phyloP scores from a whole-genome alignment of 2,888 invertebrate species.

The Euplexia lucipara region DNA sequence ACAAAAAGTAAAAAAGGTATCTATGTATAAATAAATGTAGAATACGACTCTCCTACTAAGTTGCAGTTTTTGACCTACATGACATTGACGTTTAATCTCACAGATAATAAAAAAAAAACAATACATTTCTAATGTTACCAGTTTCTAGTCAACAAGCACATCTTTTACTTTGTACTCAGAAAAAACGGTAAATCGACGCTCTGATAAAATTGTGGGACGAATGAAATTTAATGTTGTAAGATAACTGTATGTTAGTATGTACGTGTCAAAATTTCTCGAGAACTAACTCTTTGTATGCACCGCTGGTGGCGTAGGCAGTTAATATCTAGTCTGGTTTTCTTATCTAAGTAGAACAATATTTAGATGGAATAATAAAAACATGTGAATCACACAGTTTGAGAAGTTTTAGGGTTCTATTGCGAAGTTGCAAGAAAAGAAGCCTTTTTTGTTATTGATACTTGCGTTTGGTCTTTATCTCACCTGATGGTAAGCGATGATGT shows the following conservation, averaged over 20 bases:
- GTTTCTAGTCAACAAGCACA: slow-evolving; percentile 37
- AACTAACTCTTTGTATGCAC: slow-evolving; percentile 64
- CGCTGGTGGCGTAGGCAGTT: slow-evolving; percentile 43
- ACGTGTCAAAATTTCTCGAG: slow-evolving; percentile 65
- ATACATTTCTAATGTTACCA: slow-evolving; percentile 27
- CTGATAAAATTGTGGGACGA: slow-evolving; percentile 48
- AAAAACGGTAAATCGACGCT: slow-evolving; percentile 34
- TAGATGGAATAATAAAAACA: slow-evolving; percentile 53
- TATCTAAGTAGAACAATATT: slow-evolving; percentile 59
- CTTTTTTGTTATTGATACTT: too few relatives aligned
- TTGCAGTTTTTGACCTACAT: background rate
- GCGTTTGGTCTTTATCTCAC: too few relatives aligned
- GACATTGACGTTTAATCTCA: slow-evolving; percentile 10
- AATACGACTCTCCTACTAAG: too few relatives aligned
- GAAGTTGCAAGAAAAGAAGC: too few relatives aligned
- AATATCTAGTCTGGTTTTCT: slow-evolving; percentile 30
- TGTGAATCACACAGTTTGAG: slow-evolving; percentile 21
- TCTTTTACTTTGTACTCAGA: slow-evolving; percentile 19
- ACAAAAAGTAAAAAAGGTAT: too few relatives aligned
- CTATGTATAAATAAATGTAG: background rate
- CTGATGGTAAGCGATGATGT: too few relatives aligned
- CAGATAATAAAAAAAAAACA: slow-evolving; percentile 19
- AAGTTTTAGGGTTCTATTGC: background rate
- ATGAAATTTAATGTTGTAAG: slow-evolving; percentile 45
- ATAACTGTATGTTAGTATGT: slow-evolving; percentile 52